A percentile compares a stretch with the other conserved stretches of the same genome.
These are phyloP conservation scores for Trissonchulus sp. DNA, from an alignment of 2,888 invertebrate genomes.

Conservation along the genomic window DNA sequence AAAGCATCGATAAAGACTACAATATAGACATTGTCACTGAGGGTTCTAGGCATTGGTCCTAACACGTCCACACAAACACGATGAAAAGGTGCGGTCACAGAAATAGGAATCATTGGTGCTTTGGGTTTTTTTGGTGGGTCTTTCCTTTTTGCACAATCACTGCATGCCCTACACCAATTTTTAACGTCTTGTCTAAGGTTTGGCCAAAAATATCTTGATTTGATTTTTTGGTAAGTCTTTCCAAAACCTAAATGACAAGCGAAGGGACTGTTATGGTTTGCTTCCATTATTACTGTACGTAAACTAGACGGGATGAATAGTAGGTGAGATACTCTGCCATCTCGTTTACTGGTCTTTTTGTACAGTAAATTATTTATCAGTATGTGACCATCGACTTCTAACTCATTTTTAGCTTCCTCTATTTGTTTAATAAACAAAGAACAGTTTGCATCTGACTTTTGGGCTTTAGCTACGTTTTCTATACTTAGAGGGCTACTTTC, in stretches of 20 bases:
- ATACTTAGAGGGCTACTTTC: not conserved
- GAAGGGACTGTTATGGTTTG: not conserved
- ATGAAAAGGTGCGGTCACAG: not conserved
- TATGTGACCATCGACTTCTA: too few species aligned
- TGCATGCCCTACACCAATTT: not conserved
- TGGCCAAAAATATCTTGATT: constrained; percentile 9
- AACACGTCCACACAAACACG: not conserved
- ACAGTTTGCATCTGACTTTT: too few species aligned
- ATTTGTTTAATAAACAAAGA: too few species aligned
- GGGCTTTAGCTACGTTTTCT: too few species aligned
- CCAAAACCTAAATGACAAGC: not conserved
- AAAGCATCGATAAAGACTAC: not conserved
- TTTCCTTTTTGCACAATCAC: not conserved
- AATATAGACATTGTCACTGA: not conserved
- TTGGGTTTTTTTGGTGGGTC: not conserved
- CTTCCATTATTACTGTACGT: not conserved
- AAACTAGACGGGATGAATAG: not conserved
- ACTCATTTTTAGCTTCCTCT: too few species aligned
- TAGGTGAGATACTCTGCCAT: too few species aligned
- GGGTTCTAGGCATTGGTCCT: constrained; percentile 1
- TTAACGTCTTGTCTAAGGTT: not conserved
- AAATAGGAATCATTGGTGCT: not conserved
- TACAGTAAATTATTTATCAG: too few species aligned
- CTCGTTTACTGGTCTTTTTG: too few species aligned
- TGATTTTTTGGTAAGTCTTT: constrained; percentile 9